Conservation (phyloP, 2,888 invertebrate species). For the Agelastica alni region DNA sequence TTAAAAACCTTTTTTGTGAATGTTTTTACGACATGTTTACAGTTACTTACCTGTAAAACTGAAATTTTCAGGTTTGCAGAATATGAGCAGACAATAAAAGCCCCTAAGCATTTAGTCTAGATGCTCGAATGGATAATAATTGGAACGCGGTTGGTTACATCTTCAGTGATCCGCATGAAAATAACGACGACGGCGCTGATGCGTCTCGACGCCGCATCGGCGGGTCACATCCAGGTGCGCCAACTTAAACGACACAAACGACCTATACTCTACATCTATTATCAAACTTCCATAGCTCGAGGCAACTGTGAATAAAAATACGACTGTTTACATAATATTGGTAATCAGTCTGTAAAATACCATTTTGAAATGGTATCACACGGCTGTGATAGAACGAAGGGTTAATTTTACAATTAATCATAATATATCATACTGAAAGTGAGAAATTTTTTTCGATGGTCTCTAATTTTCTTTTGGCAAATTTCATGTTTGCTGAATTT, state of each 20-base stretch:
- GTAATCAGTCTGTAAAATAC: no score
- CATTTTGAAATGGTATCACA: no score
- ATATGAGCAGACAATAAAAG: slow-evolving; percentile 24
- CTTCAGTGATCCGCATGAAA: slow-evolving; percentile 54
- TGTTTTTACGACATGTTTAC: no score
- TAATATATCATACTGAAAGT: no score
- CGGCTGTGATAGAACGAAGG: no score
- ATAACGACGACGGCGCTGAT: slow-evolving; percentile 52
- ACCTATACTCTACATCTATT: slow-evolving; percentile 1
- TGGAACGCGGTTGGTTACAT: slow-evolving; percentile 55
- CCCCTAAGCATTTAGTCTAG: slow-evolving; percentile 26
- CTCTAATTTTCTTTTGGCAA: no score
- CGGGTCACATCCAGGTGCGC: slow-evolving; percentile 34
- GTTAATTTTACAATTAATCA: no score
- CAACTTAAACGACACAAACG: slow-evolving; percentile 25
- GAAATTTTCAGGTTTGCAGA: not conserved
- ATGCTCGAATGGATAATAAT: slow-evolving; percentile 53
- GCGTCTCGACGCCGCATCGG: slow-evolving; percentile 28
- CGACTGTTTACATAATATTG: no score
- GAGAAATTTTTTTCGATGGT: no score
- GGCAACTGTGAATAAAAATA: no score
- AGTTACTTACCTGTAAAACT: slow-evolving; percentile 3
- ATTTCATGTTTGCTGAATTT: no score
- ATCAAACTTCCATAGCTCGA: not conserved
- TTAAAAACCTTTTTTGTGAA: no score